phyloP scores from a whole-genome alignment of 2,797 vertebrate genomes.

The Chanos chanos region DNA sequence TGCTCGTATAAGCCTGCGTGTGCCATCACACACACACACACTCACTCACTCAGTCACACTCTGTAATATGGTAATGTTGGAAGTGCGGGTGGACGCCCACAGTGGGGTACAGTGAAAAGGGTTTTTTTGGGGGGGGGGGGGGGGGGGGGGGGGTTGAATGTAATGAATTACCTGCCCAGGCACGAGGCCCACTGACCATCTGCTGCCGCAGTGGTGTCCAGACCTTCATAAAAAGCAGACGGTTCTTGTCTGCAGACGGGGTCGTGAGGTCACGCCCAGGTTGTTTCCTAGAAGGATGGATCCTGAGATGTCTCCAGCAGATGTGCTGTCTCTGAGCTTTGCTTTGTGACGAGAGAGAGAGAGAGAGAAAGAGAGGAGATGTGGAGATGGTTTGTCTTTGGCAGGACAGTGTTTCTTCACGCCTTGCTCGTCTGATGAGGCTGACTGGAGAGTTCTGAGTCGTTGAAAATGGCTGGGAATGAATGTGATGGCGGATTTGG shows the following conservation, averaged over 20 bases:
- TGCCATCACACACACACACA: too few relatives aligned
- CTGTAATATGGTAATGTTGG: conserved; percentile 38
- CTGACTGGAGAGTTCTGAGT: too few relatives aligned
- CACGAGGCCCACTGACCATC: conserved; percentile 20
- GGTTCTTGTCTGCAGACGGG: not conserved
- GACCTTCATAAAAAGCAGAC: conserved; percentile 23
- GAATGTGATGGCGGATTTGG: too few relatives aligned
- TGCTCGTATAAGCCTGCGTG: too few relatives aligned
- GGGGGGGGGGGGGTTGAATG: too few relatives aligned
- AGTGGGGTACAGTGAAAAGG: conserved; percentile 16
- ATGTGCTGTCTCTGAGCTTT: too few relatives aligned
- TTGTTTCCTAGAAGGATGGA: not conserved
- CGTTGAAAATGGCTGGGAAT: too few relatives aligned
- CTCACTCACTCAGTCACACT: not conserved
- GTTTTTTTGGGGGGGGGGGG: too few relatives aligned
- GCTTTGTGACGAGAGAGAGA: too few relatives aligned
- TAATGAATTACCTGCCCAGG: conserved; percentile 36
- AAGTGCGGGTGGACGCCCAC: conserved; percentile 26
- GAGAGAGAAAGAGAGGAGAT: not conserved
- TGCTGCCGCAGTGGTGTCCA: conserved; percentile 24
- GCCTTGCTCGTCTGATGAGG: too few relatives aligned
- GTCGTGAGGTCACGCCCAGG: not conserved
- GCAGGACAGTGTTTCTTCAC: too few relatives aligned
- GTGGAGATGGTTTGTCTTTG: not conserved
- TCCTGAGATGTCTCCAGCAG: not conserved